phyloP scores from a whole-genome alignment of 2,797 vertebrate species.

The Macroramphosus scolopax region DNA sequence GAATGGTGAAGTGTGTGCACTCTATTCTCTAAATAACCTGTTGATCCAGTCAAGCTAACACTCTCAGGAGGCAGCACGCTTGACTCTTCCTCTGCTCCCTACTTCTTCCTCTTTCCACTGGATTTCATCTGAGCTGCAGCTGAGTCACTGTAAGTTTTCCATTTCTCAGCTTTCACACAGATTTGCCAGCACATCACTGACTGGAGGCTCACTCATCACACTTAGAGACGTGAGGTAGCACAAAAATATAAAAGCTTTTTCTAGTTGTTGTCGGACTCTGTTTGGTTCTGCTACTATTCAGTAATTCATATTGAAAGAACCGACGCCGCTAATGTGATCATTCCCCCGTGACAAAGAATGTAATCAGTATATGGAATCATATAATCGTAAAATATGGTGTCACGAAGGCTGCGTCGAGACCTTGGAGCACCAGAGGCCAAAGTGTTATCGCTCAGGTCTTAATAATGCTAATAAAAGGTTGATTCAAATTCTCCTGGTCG shows the following conservation, averaged over 20 bases:
- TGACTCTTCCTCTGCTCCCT: too few species aligned
- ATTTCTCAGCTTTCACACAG: constrained; percentile 8
- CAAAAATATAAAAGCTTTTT: not conserved
- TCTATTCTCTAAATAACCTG: constrained; percentile 74
- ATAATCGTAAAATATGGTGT: too few species aligned
- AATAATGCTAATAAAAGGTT: too few species aligned
- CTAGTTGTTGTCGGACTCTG: not conserved
- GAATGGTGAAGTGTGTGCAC: constrained; percentile 27
- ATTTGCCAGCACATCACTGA: constrained; percentile 1
- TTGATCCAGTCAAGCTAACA: constrained; percentile 62
- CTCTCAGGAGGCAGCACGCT: constrained; percentile 32
- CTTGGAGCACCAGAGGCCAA: too few species aligned
- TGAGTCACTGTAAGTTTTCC: constrained; percentile 37
- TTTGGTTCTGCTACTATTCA: too few species aligned
- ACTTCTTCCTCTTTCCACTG: constrained; percentile 21
- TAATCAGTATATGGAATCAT: too few species aligned
- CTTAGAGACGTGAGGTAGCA: not conserved
- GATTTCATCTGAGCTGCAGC: constrained; percentile 21
- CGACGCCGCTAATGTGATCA: too few species aligned
- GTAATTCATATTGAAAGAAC: too few species aligned
- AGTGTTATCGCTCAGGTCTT: too few species aligned
- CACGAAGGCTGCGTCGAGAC: too few species aligned
- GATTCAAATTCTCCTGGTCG: too few species aligned
- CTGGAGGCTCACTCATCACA: not conserved
- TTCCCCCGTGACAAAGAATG: too few species aligned